These are phyloP conservation scores for Acanthisitta chloris DNA, from an alignment of 2,113 vertebrate genomes.

Conservation along the genomic window DNA sequence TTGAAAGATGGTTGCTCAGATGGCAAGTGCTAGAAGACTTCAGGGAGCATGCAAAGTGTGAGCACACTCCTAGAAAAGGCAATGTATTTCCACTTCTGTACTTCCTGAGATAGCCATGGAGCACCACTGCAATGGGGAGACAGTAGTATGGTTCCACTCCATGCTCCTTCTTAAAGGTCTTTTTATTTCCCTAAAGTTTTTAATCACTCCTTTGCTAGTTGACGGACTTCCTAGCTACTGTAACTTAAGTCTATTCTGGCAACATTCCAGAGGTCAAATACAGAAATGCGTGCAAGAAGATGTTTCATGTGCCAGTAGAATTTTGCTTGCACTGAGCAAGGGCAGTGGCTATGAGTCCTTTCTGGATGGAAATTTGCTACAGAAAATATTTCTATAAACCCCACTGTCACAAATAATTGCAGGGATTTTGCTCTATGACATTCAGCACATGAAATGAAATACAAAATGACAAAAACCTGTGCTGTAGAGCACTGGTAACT, in stretches of 20 bases:
- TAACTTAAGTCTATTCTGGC: neutral
- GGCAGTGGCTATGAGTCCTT: neutral
- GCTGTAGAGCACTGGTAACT: neutral
- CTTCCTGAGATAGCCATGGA: neutral
- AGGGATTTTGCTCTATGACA: neutral
- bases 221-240: neutral
- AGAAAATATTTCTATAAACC: neutral
- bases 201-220: neutral
- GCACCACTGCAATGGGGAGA: neutral
- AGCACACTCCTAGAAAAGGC: neutral
- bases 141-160: neutral
- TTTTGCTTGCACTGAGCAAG: neutral
- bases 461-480: neutral
- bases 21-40: neutral
- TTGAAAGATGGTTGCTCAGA: neutral
- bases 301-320: neutral
- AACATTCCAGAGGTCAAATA: neutral
- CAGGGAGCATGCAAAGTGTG: neutral
- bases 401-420: neutral
- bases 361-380: neutral
- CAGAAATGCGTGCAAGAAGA: neutral
- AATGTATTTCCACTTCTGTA: neutral
- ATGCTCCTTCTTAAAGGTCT: neutral
- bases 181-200: neutral
- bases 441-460: neutral